Percentiles rank a stretch among this genome's conserved stretches.
Evolutionary conservation across 2,113 vertebrate genomes (phyloP).

Genomic region (Grantiella picta): DNA sequence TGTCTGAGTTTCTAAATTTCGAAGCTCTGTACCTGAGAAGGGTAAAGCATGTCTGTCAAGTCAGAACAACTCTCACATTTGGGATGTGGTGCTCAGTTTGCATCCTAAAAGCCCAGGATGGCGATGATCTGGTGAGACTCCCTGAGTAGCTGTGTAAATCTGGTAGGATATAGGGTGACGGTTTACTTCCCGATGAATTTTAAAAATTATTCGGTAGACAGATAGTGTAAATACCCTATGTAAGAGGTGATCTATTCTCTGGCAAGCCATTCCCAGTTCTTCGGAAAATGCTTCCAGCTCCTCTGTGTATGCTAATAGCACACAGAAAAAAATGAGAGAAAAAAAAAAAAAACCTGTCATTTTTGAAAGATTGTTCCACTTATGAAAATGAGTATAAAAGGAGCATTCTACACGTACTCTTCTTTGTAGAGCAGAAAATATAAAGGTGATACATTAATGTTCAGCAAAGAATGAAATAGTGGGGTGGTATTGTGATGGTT

Average conservation of each 20-base stretch:
- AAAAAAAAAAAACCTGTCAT: not conserved
- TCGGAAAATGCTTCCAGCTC: not conserved
- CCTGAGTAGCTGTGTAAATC: not conserved
- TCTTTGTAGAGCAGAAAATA: not conserved
- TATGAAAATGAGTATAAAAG: not conserved
- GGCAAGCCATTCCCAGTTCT: not conserved
- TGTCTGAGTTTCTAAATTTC: constrained; percentile 51
- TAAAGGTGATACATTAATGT: not conserved
- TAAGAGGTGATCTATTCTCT: not conserved
- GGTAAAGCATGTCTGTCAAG: not conserved
- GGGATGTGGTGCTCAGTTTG: not conserved
- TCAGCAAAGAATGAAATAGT: not conserved
- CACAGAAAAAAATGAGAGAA: not conserved
- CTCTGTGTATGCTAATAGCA: not conserved
- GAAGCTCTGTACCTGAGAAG: not conserved
- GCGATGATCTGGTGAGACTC: not conserved
- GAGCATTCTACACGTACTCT: not conserved
- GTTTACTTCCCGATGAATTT: not conserved
- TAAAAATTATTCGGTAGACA: not conserved
- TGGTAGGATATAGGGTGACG: not conserved
- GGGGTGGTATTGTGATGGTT: not conserved
- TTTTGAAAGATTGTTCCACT: constrained; percentile 9
- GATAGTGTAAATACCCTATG: not conserved
- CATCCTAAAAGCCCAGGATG: fast-evolving
- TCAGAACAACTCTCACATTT: not conserved